Base-by-base conservation (phyloP, 1,140 invertebrate species). In the Bursaphelenchus mucronatus region DNA sequence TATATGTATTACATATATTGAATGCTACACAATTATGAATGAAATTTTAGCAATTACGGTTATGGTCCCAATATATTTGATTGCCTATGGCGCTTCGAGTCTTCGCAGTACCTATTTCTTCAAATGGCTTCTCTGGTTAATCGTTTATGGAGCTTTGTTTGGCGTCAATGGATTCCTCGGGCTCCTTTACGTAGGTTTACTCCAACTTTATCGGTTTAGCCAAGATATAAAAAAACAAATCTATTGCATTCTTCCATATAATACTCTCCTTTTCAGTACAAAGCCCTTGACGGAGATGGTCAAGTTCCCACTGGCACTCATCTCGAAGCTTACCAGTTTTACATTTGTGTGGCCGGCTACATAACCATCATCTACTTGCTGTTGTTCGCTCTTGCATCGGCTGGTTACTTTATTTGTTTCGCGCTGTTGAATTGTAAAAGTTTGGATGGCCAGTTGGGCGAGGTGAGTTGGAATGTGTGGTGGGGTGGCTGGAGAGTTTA, bases 241-340 rank as follows among this genome's bases (percentile, higher is more conserved):
- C 30, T 49, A n/a, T 11, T 4, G 2, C 11, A 13, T 11, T 54
- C 11, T 3, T 54, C 19, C 40, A 30, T 3, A 59, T 1, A 43
- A 1, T 17, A 58, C 21, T 59, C 40, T 30, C 4, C 13, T 3
- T 55, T 55, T n/a, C 11, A 59, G 57, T 59, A 43, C 19, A 45
- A 59, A 59, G 41, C 57, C 13, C 57, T 59, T 11, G 57, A 59
- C 7, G 57, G 57, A n/a, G 45, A 44, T 9, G 57, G 57, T n/a
- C 41, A 59, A 39, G 45, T 59, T 50, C 57, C 57, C 13, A 45
- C 15, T 39, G 40, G 45, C 45, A 39, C 57, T 44, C 39, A 44
- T 11, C 41, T 44, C 40, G 57, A 44, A n/a, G 13, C 13, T 3
- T 59, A 43, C 11, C 57, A 59, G 40, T 59, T 59, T 6, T 55